These are phyloP conservation scores for Percina caprodes DNA, from an alignment of 2,113 vertebrate genomes.

Conservation along the genomic window DNA sequence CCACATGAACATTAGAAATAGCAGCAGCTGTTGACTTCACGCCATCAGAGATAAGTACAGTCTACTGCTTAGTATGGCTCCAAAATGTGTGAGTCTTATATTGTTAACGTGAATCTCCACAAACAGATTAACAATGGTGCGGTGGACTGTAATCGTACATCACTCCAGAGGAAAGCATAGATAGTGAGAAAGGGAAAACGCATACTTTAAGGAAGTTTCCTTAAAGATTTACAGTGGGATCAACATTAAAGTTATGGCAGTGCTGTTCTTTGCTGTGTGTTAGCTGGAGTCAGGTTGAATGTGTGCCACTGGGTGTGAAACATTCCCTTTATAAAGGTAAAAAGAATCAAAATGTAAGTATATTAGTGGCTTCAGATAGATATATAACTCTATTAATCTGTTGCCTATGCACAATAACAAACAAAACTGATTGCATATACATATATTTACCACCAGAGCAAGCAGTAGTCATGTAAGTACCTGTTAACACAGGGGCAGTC, in stretches of 20 bases:
- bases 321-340: neutral
- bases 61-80: conserved; percentile 18
- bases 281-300: neutral
- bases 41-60: conserved; percentile 36
- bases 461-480: too few species aligned
- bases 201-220: neutral
- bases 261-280: too few species aligned
- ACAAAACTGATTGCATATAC: neutral
- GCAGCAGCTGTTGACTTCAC: conserved; percentile 67
- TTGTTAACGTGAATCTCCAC: conserved; percentile 11
- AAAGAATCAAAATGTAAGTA: neutral
- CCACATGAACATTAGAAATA: conserved; percentile 59
- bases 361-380: neutral
- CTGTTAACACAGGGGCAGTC: too few species aligned
- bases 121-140: conserved; percentile 6
- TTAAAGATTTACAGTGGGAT: neutral
- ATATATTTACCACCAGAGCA: neutral
- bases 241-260: neutral
- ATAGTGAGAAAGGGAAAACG: neutral
- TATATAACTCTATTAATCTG: neutral
- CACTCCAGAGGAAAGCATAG: neutral
- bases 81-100: neutral
- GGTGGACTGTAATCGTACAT: conserved; percentile 1
- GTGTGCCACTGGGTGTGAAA: neutral
- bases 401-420: neutral